A percentile compares a stretch with the other conserved stretches of the same genome.
Evolutionary conservation across 1,140 invertebrate genomes (phyloP).

Genomic region (Drosophila ogumai): DNA sequence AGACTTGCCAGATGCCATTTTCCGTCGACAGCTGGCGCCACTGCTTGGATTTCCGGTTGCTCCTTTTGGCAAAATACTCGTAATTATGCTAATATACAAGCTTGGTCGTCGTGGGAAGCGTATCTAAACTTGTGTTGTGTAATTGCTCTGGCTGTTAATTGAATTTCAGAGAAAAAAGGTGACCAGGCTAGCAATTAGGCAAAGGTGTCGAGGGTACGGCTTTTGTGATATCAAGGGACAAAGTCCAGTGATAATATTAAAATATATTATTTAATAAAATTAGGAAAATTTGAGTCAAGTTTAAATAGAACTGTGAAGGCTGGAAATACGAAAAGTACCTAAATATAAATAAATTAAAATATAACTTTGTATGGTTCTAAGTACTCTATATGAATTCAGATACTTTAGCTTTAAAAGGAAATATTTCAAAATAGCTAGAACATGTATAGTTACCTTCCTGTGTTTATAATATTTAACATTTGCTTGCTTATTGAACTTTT

Average conservation of each 20-base stretch:
- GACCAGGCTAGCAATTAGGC: conserved; percentile 42
- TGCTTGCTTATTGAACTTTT: background rate
- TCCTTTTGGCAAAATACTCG: conserved; percentile 44
- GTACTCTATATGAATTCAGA: too few species aligned
- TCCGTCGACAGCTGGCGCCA: conserved; percentile 51
- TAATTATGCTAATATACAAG: conserved; percentile 72
- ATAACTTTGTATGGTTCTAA: too few species aligned
- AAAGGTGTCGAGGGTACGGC: background rate
- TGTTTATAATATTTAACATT: too few species aligned
- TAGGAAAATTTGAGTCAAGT: background rate
- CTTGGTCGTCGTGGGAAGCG: conserved; percentile 34
- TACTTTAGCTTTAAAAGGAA: background rate
- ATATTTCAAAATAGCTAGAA: background rate
- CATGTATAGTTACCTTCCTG: too few species aligned
- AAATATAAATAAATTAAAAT: background rate
- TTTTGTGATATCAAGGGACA: background rate
- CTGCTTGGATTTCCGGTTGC: conserved; percentile 1
- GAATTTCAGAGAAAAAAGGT: conserved; percentile 54
- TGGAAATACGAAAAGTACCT: background rate
- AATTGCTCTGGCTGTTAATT: conserved; percentile 67
- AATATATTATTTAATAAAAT: background rate
- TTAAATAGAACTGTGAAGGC: background rate
- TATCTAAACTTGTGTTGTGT: conserved; percentile 63
- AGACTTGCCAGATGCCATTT: conserved; percentile 55
- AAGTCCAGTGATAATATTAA: background rate